Evolutionary conservation across 1,140 invertebrate genomes (phyloP).

Genomic region (Ooceraea biroi): DNA sequence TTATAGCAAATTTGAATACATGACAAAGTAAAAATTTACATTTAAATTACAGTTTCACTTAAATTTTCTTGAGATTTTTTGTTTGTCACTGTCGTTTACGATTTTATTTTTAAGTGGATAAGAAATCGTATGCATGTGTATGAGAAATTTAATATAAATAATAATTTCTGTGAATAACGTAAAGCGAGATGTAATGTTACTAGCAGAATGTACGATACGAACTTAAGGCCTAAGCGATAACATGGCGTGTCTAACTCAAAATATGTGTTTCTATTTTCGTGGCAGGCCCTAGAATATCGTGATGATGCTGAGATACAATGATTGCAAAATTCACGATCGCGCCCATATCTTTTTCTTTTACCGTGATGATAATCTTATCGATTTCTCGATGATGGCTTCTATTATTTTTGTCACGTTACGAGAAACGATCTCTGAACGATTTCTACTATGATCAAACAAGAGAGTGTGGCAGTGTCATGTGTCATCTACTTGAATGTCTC

Average conservation of each 20-base stretch:
- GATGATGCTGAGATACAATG: slow-evolving; percentile 31
- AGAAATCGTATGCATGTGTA: background rate
- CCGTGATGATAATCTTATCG: background rate
- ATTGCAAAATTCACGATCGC: slow-evolving; percentile 21
- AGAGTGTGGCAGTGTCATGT: slow-evolving; percentile 70
- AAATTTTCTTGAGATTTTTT: background rate
- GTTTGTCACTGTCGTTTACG: slow-evolving; percentile 37
- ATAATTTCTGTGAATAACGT: slow-evolving; percentile 56
- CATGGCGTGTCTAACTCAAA: slow-evolving; percentile 80
- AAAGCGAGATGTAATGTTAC: slow-evolving; percentile 50
- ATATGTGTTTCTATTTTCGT: slow-evolving; percentile 80
- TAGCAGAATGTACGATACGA: slow-evolving; percentile 39
- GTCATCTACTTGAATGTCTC: slow-evolving; percentile 77
- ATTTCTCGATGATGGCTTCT: background rate
- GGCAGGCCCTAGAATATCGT: slow-evolving; percentile 69
- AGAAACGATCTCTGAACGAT: slow-evolving; percentile 12
- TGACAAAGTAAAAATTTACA: background rate
- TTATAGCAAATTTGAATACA: background rate
- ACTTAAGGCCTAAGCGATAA: slow-evolving; percentile 42
- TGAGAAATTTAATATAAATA: slow-evolving; percentile 18
- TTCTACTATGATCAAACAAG: slow-evolving; percentile 59
- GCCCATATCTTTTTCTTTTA: slow-evolving; percentile 1
- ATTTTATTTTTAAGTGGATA: background rate
- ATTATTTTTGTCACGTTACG: background rate
- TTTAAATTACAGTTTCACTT: background rate